Evolutionary conservation across 2,797 vertebrate species (phyloP).

Genomic region (Phalloptychus januarius): DNA sequence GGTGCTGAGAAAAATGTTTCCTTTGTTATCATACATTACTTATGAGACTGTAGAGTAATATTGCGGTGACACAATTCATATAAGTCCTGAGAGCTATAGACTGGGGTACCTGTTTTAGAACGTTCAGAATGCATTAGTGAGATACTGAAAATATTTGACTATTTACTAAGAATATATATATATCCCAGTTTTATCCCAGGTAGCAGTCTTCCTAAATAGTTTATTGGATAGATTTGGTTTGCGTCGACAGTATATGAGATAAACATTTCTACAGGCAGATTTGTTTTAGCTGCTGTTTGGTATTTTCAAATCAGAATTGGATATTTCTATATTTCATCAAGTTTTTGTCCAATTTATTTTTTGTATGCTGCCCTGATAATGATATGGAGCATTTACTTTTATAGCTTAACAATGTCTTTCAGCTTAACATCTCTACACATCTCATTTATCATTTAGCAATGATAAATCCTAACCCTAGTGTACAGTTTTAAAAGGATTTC

Average conservation of each 20-base stretch:
- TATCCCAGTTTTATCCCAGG: background rate
- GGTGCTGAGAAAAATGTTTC: constrained; percentile 68
- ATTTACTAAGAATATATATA: background rate
- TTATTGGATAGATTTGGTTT: background rate
- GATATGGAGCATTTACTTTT: background rate
- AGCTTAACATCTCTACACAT: background rate
- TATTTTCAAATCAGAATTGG: background rate
- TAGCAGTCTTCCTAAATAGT: background rate
- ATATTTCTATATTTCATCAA: constrained; percentile 1
- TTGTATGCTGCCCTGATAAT: constrained; percentile 19
- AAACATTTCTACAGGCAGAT: background rate
- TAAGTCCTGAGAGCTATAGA: constrained; percentile 54
- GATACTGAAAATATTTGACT: background rate
- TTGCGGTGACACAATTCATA: constrained; percentile 48
- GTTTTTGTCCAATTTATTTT: background rate
- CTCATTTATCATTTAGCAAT: background rate
- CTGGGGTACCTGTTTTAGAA: constrained; percentile 40
- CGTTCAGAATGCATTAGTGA: constrained; percentile 26
- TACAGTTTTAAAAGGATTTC: background rate
- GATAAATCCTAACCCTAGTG: background rate
- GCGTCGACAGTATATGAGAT: background rate
- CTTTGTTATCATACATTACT: constrained; percentile 68
- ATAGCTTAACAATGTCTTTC: background rate
- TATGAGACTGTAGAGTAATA: constrained; percentile 54
- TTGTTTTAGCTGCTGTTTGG: background rate